These are phyloP conservation scores for Mycteria americana DNA, from an alignment of 2,797 vertebrate species.

Conservation along the genomic window DNA sequence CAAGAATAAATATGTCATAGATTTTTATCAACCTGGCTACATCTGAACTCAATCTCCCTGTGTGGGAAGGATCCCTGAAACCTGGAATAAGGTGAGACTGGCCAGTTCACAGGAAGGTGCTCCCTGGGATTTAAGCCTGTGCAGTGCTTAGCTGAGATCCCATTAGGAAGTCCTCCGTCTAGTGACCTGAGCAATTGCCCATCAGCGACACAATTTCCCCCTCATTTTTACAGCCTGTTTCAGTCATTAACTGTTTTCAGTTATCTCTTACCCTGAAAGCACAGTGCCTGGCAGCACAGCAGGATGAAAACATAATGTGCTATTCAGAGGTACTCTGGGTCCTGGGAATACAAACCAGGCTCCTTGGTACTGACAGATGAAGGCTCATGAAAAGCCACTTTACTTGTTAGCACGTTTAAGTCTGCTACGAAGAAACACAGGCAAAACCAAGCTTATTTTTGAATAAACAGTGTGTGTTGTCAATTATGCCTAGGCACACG, in stretches of 20 bases:
- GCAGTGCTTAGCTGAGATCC: neutral
- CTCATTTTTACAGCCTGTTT: conserved; percentile 5
- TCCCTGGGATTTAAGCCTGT: neutral
- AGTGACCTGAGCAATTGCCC: neutral
- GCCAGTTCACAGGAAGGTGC: neutral
- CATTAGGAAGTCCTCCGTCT: neutral
- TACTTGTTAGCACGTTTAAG: conserved; percentile 6
- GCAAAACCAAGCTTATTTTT: neutral
- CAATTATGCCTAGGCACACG: neutral
- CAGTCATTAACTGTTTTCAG: neutral
- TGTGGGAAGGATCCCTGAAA: neutral
- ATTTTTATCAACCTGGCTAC: neutral
- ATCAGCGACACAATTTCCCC: neutral
- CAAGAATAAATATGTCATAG: neutral
- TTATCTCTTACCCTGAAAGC: conserved; percentile 9
- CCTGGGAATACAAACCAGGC: neutral
- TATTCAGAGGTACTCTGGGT: conserved; percentile 21
- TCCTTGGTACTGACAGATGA: conserved; percentile 20
- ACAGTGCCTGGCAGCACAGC: conserved; percentile 11
- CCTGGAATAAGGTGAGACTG: neutral
- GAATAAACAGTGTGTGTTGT: neutral
- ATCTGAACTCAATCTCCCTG: neutral
- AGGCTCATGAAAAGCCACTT: conserved; percentile 15
- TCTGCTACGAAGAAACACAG: neutral
- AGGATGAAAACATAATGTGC: conserved; percentile 39